Percentiles rank a stretch among this genome's conserved stretches.
phyloP scores from a whole-genome alignment of 37 sponge, comb jelly and placozoan genomes.

The Halichondria panicea region DNA sequence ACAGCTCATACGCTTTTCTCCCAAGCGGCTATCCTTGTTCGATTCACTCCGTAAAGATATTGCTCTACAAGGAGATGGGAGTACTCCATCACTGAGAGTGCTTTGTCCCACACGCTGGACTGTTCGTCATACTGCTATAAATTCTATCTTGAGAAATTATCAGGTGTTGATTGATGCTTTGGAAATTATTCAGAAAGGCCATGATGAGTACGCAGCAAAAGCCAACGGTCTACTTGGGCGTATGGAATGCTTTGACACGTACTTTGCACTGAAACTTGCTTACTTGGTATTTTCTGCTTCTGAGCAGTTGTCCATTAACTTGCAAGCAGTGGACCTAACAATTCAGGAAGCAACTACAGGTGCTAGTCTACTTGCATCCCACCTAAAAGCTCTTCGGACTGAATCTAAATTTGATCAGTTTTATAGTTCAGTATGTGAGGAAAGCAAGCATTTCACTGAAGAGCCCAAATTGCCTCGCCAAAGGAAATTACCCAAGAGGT shows the following conservation, averaged over 20 bases:
- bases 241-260: conserved; percentile 62
- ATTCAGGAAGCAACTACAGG: conserved; percentile 57
- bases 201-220: conserved; percentile 70
- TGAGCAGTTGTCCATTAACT: conserved; percentile 62
- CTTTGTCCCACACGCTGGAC: conserved; percentile 64
- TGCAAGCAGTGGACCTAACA: conserved; percentile 62
- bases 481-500: conserved; percentile 38
- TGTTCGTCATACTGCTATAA: conserved; percentile 31
- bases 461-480: conserved; percentile 24
- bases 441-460: conserved; percentile 18
- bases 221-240: conserved; percentile 27
- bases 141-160: conserved; percentile 44
- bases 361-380: conserved; percentile 30
- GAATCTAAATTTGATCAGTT: conserved; percentile 39
- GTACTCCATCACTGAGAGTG: conserved; percentile 8
- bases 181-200: conserved; percentile 26
- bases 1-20: conserved; percentile 29
- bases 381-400: conserved; percentile 37
- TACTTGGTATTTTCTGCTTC: conserved; percentile 46
- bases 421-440: conserved; percentile 17
- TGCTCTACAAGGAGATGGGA: neutral
- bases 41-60: conserved; percentile 19
- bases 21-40: conserved; percentile 23
- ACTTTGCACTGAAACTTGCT: conserved; percentile 52
- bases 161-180: conserved; percentile 18